phyloP scores from a whole-genome alignment of 2,797 vertebrate genomes.

The Aplochiton taeniatus region DNA sequence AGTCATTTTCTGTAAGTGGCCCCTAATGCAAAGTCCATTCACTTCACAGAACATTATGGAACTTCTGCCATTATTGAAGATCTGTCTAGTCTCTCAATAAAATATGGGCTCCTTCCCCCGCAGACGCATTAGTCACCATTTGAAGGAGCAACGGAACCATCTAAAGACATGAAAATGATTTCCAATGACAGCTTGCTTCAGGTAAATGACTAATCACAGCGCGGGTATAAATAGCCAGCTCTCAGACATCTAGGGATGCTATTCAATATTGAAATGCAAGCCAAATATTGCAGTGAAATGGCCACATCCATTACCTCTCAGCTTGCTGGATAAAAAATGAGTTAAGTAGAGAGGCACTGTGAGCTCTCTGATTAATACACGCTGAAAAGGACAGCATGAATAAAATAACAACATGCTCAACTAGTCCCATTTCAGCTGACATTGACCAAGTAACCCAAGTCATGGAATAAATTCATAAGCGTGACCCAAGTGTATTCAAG shows the following conservation, averaged over 20 bases:
- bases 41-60: constrained; percentile 53
- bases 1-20: constrained; percentile 54
- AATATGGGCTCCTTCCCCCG: constrained; percentile 55
- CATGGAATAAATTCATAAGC: no score
- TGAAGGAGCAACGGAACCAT: constrained; percentile 63
- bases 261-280: constrained; percentile 54
- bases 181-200: constrained; percentile 70
- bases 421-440: constrained; percentile 30
- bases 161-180: constrained; percentile 72
- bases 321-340: constrained; percentile 35
- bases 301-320: constrained; percentile 47
- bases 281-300: constrained; percentile 41
- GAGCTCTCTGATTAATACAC: constrained; percentile 48
- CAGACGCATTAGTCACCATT: constrained; percentile 63
- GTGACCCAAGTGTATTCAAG: no score
- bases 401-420: neutral
- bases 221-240: constrained; percentile 61
- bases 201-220: constrained; percentile 70
- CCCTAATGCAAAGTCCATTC: constrained; percentile 56
- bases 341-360: constrained; percentile 43
- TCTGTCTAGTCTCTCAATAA: constrained; percentile 64
- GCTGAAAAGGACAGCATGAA: constrained; percentile 31
- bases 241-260: constrained; percentile 32
- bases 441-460: constrained; percentile 19
- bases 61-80: constrained; percentile 63